Base-by-base conservation (phyloP, 37 sponge, comb jelly and placozoan species). In the Cliona cf. orientalis region DNA sequence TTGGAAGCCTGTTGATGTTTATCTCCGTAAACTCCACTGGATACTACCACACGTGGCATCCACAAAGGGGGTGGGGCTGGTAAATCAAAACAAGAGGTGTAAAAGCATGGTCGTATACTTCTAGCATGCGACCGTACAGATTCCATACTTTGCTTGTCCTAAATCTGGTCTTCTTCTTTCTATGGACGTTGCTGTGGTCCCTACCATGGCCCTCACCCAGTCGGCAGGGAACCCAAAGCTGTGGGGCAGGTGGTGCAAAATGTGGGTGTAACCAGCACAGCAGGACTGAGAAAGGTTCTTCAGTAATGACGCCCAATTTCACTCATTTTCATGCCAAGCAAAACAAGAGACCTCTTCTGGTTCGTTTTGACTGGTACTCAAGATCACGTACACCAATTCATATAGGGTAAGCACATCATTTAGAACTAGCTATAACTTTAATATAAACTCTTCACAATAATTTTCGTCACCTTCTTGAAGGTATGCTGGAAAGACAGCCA, bases 301-400 rank as follows among this genome's bases (percentile, higher is more conserved):
- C 63, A 61, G 5, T n/a, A 61, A 12, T n/a, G 26, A 12, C n/a
- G n/a, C n/a, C 63, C 28, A 61, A 26, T 22, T n/a, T n/a, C 28
- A 28, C 17, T 61, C 22, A n/a, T 5, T 25, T 25, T 61, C 65
- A 46, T 82, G 33, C 83, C 87, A 35, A 32, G 56, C 49, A 38
- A 21, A 34, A 41, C 26, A 69, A 74, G 55, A 81, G 94, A 23
- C 95, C 95, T 12, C 80, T 82, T 42, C 83, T 91, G 42, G 95
- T 95, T 5, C 57, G 95, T 3, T 95, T 95, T 60, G 69, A 83
- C 69, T 91, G 87, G 84, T 95, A 95, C 45, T 75, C 83, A 35
- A 74, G 78, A 31, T 74, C 82, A 17, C 57, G 75, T 6, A 84
- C 88, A 33, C 92, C 92, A 36, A 75, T 91, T 19, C 86, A 91